A percentile compares a stretch with the other conserved stretches of the same genome.
Evolutionary conservation across 1,140 invertebrate genomes (phyloP).

Genomic region (Lepidostoma basale): DNA sequence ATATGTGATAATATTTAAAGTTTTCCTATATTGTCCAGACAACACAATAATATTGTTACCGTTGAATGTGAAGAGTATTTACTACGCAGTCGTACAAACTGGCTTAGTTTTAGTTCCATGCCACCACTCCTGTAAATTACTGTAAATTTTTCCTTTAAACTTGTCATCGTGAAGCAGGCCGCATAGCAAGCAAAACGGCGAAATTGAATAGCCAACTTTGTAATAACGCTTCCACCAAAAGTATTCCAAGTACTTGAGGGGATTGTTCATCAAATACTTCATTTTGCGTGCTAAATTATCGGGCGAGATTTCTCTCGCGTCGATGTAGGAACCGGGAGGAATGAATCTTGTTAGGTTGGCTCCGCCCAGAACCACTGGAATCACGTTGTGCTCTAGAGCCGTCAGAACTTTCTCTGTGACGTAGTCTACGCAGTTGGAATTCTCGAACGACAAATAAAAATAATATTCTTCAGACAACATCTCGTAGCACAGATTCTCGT

Average conservation of each 20-base stretch:
- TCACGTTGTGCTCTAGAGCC: constrained; percentile 50
- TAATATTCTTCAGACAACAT: constrained; percentile 61
- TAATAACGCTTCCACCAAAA: constrained; percentile 59
- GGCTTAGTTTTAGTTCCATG: not conserved
- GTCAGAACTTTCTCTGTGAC: constrained; percentile 66
- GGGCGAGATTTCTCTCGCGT: constrained; percentile 62
- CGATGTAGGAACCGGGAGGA: constrained; percentile 63
- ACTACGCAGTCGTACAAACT: no score
- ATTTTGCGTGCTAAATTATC: constrained; percentile 62
- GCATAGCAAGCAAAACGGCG: constrained; percentile 23
- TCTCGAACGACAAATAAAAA: constrained; percentile 71
- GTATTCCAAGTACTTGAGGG: constrained; percentile 57
- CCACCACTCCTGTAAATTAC: constrained; percentile 28
- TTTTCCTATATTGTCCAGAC: no score
- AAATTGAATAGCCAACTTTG: not conserved
- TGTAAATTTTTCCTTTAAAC: not conserved
- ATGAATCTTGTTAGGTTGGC: constrained; percentile 62
- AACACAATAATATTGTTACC: no score
- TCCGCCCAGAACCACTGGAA: constrained; percentile 66
- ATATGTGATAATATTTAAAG: no score
- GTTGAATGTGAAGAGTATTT: no score
- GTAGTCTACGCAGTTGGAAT: constrained; percentile 63
- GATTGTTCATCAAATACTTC: constrained; percentile 54
- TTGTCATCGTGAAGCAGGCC: not conserved
- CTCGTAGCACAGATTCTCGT: constrained; percentile 52